Conservation (phyloP, 2,888 invertebrate species). For the Hemithea aestivaria region DNA sequence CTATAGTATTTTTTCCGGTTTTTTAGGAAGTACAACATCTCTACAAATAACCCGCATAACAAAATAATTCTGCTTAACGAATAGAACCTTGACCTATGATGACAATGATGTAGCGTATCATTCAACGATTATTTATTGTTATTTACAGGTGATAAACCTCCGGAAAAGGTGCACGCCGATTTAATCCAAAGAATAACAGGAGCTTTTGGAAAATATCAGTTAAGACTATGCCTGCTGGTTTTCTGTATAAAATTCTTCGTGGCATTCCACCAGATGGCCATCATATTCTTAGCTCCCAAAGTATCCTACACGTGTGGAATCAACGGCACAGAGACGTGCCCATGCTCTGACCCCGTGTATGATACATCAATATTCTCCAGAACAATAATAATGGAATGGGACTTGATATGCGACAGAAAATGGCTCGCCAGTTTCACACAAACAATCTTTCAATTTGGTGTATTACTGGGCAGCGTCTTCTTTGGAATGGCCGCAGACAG, state of each 20-base stretch:
- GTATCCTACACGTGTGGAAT: slow-evolving; percentile 35
- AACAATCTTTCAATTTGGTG: slow-evolving; percentile 86
- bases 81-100: no score
- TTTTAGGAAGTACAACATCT: no score
- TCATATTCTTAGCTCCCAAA: slow-evolving; percentile 53
- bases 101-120: no score
- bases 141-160: slow-evolving; percentile 29
- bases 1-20: no score
- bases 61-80: no score
- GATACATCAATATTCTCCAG: slow-evolving; percentile 82
- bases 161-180: slow-evolving; percentile 34
- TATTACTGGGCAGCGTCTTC: slow-evolving; percentile 84
- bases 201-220: slow-evolving; percentile 66
- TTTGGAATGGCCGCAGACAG: slow-evolving; percentile 88
- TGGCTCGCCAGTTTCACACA: slow-evolving; percentile 85
- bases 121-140: slow-evolving; percentile 1
- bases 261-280: slow-evolving; percentile 56
- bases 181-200: slow-evolving; percentile 65
- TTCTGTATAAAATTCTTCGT: slow-evolving; percentile 49
- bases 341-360: slow-evolving; percentile 79
- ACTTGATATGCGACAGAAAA: slow-evolving; percentile 83
- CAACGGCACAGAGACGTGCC: slow-evolving; percentile 59
- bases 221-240: slow-evolving; percentile 42
- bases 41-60: no score
- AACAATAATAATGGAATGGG: slow-evolving; percentile 87